Evolutionary conservation across 2,113 vertebrate species (phyloP).

Genomic region (Athene noctua): DNA sequence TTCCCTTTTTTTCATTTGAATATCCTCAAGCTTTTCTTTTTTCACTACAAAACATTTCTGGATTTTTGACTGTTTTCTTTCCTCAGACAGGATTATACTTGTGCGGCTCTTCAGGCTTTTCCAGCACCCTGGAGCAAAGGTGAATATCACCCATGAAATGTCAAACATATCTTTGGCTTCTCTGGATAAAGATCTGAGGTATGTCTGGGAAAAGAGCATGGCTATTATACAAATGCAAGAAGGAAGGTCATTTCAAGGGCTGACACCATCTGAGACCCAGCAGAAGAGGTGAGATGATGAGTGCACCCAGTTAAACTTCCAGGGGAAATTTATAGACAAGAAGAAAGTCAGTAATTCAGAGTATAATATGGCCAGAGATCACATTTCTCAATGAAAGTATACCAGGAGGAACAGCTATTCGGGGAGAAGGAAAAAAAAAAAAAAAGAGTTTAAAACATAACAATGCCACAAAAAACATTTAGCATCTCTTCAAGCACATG

Average conservation of each 20-base stretch:
- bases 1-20: neutral
- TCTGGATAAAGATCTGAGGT: neutral
- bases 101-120: neutral
- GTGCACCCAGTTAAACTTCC: neutral
- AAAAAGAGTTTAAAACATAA: neutral
- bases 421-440: neutral
- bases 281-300: neutral
- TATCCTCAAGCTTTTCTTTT: neutral
- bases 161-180: neutral
- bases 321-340: neutral
- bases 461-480: neutral
- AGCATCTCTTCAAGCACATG: conserved; percentile 7
- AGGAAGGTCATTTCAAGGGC: neutral
- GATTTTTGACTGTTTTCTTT: neutral
- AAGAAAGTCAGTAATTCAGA: neutral
- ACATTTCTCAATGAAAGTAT: neutral
- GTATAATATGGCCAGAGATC: neutral
- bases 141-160: neutral
- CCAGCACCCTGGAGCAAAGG: neutral
- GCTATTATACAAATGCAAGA: neutral
- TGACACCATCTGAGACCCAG: neutral
- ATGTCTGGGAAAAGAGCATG: neutral
- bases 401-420: neutral
- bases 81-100: neutral
- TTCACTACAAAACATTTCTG: neutral